Percentiles rank a stretch among this genome's conserved stretches.
Conservation (phyloP, 2,113 vertebrate species). For the Laterallus jamaicensis region DNA sequence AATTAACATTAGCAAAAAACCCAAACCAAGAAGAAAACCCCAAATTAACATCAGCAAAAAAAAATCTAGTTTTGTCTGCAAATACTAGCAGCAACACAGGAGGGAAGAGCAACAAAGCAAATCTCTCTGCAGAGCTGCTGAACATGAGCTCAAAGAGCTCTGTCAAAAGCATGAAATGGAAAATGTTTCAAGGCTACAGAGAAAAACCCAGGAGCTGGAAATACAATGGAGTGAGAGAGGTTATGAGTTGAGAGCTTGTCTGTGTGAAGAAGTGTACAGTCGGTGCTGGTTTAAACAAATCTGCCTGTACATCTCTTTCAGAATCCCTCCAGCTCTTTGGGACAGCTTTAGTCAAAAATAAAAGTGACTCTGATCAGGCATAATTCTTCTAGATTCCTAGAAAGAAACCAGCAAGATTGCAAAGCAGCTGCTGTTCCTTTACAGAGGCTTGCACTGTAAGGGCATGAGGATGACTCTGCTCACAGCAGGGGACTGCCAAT, state of each 20-base stretch:
- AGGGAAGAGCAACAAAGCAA: not conserved
- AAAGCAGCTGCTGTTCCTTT: not conserved
- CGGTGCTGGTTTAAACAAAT: conserved; percentile 1
- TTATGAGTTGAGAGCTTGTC: not conserved
- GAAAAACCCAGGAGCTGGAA: not conserved
- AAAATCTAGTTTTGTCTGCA: not conserved
- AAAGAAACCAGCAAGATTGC: not conserved
- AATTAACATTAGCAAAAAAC: not conserved
- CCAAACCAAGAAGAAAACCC: not conserved
- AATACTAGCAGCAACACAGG: not conserved
- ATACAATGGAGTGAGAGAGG: not conserved
- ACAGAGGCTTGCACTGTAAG: not conserved
- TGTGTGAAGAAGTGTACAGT: not conserved
- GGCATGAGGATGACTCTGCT: fast-evolving
- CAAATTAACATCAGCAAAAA: not conserved
- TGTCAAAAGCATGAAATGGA: not conserved
- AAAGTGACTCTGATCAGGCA: not conserved
- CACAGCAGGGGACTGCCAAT: not conserved
- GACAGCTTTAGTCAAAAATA: not conserved
- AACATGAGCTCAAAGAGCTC: not conserved
- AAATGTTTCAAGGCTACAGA: not conserved
- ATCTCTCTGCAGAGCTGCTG: not conserved
- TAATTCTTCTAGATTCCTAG: not conserved
- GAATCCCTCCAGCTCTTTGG: not conserved
- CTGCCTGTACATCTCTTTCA: not conserved